These are phyloP conservation scores for Epirrhoe alternata DNA, from an alignment of 2,888 invertebrate species.

Conservation along the genomic window DNA sequence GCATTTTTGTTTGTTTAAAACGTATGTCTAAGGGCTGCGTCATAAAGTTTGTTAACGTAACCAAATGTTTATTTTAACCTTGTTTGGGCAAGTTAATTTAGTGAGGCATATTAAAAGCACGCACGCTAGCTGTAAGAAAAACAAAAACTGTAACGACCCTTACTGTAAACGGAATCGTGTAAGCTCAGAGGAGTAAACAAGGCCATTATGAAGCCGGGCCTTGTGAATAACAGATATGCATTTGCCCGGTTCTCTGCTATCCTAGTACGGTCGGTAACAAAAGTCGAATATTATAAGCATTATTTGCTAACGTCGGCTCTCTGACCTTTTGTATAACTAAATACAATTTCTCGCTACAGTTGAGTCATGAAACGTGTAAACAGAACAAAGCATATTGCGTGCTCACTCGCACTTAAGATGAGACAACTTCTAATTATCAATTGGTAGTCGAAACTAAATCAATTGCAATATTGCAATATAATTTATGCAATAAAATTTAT, in stretches of 20 bases:
- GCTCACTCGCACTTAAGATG: too few relatives aligned
- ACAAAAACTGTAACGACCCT: slow-evolving; percentile 53
- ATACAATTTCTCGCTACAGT: too few relatives aligned
- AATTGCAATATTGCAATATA: too few relatives aligned
- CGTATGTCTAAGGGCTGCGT: slow-evolving; percentile 51
- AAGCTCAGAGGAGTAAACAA: slow-evolving; percentile 40
- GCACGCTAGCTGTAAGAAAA: slow-evolving; percentile 66
- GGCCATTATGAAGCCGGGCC: slow-evolving; percentile 35
- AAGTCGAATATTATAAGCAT: not conserved
- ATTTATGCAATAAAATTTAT: too few relatives aligned
- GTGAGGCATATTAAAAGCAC: slow-evolving; percentile 66
- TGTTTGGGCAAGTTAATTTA: slow-evolving; percentile 74
- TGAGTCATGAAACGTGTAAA: too few relatives aligned
- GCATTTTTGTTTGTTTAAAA: slow-evolving; percentile 46
- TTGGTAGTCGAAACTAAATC: too few relatives aligned
- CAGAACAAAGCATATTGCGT: too few relatives aligned
- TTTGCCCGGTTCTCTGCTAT: slow-evolving; percentile 20
- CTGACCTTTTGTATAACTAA: too few relatives aligned
- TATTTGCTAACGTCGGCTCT: too few relatives aligned
- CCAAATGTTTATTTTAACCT: slow-evolving; percentile 63
- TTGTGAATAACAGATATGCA: slow-evolving; percentile 39
- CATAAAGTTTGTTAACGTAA: slow-evolving; percentile 65
- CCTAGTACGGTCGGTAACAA: not conserved
- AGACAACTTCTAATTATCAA: too few relatives aligned
- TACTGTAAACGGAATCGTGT: slow-evolving; percentile 37